These are phyloP conservation scores for Pachypanchax playfairii DNA, from an alignment of 2,113 vertebrate genomes.

Conservation along the genomic window DNA sequence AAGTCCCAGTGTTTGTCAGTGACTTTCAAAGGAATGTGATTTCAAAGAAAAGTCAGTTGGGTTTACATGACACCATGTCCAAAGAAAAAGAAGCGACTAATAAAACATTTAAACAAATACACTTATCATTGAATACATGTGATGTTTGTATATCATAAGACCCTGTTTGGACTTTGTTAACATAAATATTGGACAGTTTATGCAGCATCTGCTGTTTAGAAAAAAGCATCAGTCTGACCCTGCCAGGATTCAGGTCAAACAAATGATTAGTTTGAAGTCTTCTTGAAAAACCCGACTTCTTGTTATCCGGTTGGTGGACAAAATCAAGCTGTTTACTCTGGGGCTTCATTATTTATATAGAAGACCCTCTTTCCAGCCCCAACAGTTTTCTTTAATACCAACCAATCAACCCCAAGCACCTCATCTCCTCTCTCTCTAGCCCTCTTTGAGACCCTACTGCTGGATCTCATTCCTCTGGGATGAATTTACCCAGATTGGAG, in stretches of 20 bases:
- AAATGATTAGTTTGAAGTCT: constrained; percentile 59
- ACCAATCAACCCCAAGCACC: constrained; percentile 65
- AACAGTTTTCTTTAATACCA: constrained; percentile 59
- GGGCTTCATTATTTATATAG: constrained; percentile 70
- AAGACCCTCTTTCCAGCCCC: constrained; percentile 49
- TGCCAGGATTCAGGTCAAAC: constrained; percentile 67
- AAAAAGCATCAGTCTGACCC: constrained; percentile 50
- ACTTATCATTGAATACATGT: neutral
- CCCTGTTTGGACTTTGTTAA: neutral
- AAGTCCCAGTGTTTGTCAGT: constrained; percentile 56
- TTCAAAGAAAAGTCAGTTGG: constrained; percentile 51
- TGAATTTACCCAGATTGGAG: constrained; percentile 83
- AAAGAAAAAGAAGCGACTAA: neutral
- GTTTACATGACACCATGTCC: neutral
- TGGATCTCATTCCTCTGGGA: constrained; percentile 75
- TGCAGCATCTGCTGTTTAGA: constrained; percentile 33
- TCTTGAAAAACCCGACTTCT: constrained; percentile 68
- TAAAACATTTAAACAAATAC: neutral
- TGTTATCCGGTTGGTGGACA: constrained; percentile 52
- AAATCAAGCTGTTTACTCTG: constrained; percentile 74
- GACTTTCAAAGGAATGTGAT: constrained; percentile 47
- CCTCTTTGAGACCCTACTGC: constrained; percentile 51
- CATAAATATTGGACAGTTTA: neutral
- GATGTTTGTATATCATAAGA: neutral
- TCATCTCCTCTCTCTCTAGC: constrained; percentile 45